Evolutionary conservation across 2,797 vertebrate genomes (phyloP).

Genomic region (Hozukius guyotensis): DNA sequence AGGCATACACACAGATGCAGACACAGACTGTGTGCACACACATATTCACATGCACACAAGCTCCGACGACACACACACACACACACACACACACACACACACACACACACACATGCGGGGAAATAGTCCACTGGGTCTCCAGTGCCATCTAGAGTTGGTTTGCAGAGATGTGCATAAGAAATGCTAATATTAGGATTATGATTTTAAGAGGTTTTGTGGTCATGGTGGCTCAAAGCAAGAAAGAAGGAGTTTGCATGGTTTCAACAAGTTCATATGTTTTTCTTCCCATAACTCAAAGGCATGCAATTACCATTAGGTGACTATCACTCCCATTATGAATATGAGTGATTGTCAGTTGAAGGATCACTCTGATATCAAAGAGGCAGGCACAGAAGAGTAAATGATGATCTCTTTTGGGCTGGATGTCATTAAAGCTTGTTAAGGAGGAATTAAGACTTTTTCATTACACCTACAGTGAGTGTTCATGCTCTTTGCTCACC

Average conservation of each 20-base stretch:
- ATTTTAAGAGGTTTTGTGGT: background rate
- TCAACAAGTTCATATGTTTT: background rate
- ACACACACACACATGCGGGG: background rate
- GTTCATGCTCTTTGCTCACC: background rate
- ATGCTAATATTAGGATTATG: slow-evolving; percentile 31
- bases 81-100: background rate
- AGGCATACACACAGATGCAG: slow-evolving; percentile 59
- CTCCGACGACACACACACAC: background rate
- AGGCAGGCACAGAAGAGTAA: background rate
- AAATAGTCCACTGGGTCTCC: slow-evolving; percentile 70
- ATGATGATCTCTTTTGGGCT: background rate
- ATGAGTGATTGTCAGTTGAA: background rate
- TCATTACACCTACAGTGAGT: background rate
- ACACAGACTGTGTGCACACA: slow-evolving; percentile 19
- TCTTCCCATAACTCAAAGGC: background rate
- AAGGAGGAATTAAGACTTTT: slow-evolving; percentile 14
- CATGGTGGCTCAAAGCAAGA: slow-evolving; percentile 1
- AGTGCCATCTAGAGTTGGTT: slow-evolving; percentile 82
- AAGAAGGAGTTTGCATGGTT: background rate
- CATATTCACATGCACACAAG: background rate
- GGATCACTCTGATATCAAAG: background rate
- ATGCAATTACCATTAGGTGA: background rate
- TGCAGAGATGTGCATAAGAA: slow-evolving; percentile 33
- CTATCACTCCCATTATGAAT: background rate
- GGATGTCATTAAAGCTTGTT: slow-evolving; percentile 9